Evolutionary conservation across 2,797 vertebrate species (phyloP).

Genomic region (Silurus aristotelis): DNA sequence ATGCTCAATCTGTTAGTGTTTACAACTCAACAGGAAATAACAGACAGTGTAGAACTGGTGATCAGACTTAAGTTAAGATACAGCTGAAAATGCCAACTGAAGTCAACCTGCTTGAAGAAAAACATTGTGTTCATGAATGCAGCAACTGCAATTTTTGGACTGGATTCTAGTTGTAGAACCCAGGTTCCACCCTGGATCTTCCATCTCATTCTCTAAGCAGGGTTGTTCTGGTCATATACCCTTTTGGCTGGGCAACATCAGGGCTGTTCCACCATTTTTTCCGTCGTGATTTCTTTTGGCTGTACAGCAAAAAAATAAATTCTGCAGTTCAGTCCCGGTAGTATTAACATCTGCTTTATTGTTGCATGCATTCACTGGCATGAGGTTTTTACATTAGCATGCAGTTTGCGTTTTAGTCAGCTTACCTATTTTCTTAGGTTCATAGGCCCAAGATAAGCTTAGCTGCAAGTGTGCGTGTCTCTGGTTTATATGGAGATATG

Average conservation of each 20-base stretch:
- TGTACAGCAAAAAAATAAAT: constrained; percentile 29
- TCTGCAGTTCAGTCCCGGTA: constrained; percentile 25
- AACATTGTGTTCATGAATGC: neutral
- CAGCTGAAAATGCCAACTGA: constrained; percentile 17
- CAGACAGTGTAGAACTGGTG: constrained; percentile 42
- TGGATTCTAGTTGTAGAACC: constrained; percentile 31
- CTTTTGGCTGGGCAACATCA: constrained; percentile 15
- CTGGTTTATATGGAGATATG: constrained; percentile 47
- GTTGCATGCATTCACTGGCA: constrained; percentile 63
- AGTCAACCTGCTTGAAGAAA: neutral
- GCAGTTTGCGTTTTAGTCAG: constrained; percentile 53
- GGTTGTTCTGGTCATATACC: constrained; percentile 38
- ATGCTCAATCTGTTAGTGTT: constrained; percentile 44
- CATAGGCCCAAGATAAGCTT: constrained; percentile 67
- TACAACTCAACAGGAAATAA: constrained; percentile 15
- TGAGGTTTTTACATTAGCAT: constrained; percentile 65
- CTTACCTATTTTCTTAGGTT: constrained; percentile 15
- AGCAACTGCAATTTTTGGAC: constrained; percentile 15
- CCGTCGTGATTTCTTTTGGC: constrained; percentile 12
- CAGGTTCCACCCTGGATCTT: constrained; percentile 26
- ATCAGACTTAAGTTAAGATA: constrained; percentile 49
- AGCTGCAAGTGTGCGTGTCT: constrained; percentile 63
- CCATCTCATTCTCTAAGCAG: constrained; percentile 28
- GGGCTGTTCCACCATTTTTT: constrained; percentile 24
- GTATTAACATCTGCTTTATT: constrained; percentile 70